Conservation (phyloP, 2,888 invertebrate genomes). For the Bhutanitis thaidina region DNA sequence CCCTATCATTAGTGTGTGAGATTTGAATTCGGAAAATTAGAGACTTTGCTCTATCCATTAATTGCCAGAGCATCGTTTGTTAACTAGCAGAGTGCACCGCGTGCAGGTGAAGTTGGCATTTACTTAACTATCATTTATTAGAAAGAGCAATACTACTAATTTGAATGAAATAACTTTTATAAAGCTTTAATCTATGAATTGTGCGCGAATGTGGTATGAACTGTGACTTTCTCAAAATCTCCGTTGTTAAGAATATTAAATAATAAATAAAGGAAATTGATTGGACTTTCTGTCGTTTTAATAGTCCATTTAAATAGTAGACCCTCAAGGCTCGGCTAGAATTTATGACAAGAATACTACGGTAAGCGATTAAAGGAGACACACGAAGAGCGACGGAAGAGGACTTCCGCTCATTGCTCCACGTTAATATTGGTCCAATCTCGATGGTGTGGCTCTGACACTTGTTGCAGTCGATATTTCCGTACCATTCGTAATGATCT, state of each 20-base stretch:
- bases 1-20: no score
- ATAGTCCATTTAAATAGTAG: background rate
- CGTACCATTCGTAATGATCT: background rate
- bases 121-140: no score
- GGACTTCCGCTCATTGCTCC: slow-evolving; percentile 8
- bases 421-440: slow-evolving; percentile 16
- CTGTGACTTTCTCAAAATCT: no score
- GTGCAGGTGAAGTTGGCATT: no score
- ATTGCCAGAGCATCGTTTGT: no score
- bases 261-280: background rate
- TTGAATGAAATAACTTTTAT: no score
- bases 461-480: slow-evolving; percentile 13
- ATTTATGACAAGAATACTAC: background rate
- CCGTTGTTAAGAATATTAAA: background rate
- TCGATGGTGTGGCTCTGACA: background rate
- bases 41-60: no score
- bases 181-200: no score
- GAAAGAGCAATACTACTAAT: no score
- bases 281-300: background rate
- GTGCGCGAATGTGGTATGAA: no score
- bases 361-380: background rate
- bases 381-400: slow-evolving; percentile 2
- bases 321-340: background rate
- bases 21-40: no score
- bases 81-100: no score